Conservation (phyloP, 2,888 invertebrate species). For the Ferrisia virgata region DNA sequence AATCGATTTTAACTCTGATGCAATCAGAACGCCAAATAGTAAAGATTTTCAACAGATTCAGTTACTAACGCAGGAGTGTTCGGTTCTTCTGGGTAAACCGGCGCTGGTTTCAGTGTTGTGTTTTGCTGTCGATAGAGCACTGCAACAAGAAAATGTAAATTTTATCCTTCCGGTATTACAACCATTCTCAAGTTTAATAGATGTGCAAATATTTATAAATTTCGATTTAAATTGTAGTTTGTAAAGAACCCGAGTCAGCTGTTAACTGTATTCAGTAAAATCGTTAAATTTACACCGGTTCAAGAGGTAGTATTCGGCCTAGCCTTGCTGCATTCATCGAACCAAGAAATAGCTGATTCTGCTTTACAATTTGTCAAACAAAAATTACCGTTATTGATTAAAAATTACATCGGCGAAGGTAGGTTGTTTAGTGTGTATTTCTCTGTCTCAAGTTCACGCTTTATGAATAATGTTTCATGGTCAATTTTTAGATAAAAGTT, state of each 20-base stretch:
- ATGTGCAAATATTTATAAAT: neutral
- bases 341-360: conserved; percentile 68
- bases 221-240: conserved; percentile 14
- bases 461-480: neutral
- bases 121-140: conserved; percentile 69
- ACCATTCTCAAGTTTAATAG: neutral
- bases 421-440: conserved; percentile 44
- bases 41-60: conserved; percentile 63
- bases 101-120: conserved; percentile 84
- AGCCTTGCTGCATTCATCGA: conserved; percentile 76
- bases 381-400: conserved; percentile 79
- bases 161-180: neutral
- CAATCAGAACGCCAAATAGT: conserved; percentile 50
- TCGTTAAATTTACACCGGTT: conserved; percentile 79
- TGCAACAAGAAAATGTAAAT: conserved; percentile 47
- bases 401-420: conserved; percentile 82
- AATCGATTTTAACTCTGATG: conserved; percentile 69
- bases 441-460: neutral
- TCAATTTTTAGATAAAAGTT: conserved; percentile 59
- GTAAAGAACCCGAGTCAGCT: conserved; percentile 75
- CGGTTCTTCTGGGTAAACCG: conserved; percentile 76
- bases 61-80: conserved; percentile 74
- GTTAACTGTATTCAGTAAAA: conserved; percentile 78
- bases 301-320: conserved; percentile 90
- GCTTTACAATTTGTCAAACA: conserved; percentile 76